Base-by-base conservation (phyloP, 2,113 vertebrate genomes). In the Catharus bicknelli region DNA sequence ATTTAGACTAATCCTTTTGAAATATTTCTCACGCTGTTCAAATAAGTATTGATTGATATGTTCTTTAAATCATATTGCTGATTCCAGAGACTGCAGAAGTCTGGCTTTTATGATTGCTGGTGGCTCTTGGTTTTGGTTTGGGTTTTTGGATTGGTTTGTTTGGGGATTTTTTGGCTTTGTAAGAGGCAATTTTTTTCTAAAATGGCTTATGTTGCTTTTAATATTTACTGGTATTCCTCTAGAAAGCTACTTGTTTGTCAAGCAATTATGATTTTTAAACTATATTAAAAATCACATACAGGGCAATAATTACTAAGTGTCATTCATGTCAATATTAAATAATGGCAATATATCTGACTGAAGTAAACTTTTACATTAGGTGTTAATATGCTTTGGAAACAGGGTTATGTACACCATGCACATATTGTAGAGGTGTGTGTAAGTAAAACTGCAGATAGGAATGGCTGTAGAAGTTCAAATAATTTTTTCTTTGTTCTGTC, bases 341-440 rank as follows among this genome's bases (percentile, higher is more conserved):
- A 75, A 43, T 7, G 2, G 5, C 32, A n/a, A 50, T 50, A 70
- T 21, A 17, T 22, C 10, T 93, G 38, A 58, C 19, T 55, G 72
- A 45, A 25, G 5, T 53, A 30, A 73, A 58, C 13, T 53, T 91
- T 32, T 54, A 10, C 7, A 6, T 38, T 36, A 34, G 7, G 8
- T 83, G 8, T 84, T 86, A 68, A 3, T 74, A 38, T 1, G 2
- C 17, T 43, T 83, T 89, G 47, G 15, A 59, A 67, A 50, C 4
- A n/a, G 20, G 9, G 3, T 67, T 76, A 23, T 17, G 5, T 50
- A 16, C 58, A 22, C 21, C 26, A 27, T 22, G 16, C 22, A 42
- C 7, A 2, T 51, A 23, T 55, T 78, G 4, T 5, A 4, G 45
- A 9, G 14, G 18, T 50, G 18, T 1, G 0, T 47, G 5, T 20